Base-by-base conservation (phyloP, 1,140 invertebrate species). In the Heliconius nattereri region DNA sequence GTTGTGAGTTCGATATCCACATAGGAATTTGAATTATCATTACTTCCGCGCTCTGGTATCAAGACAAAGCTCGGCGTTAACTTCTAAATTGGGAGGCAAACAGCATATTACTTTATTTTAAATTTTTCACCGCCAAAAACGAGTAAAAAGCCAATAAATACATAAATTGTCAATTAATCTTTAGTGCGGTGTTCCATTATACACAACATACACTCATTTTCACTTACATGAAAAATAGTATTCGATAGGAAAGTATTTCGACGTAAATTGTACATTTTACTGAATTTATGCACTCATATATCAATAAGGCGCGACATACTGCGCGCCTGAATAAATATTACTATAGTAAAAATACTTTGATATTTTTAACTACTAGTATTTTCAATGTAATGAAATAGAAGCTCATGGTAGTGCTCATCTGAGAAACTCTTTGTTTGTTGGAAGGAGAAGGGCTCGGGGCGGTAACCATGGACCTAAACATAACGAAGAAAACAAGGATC, bases 171-270 rank as follows among this genome's bases (percentile, higher is more conserved):
- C 60, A 66, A 66, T 66, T 66, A 66, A 66, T 66, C 60, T 66
- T 66, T 16, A 66, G 60, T 66, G 60, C 60, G 60, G 60, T 66
- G 60, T 66, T 66, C 60, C 60, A 66, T 66, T 66, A 66, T 66
- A 29, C 60, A 29, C 23, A 66, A 29, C 26, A 29, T 66, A 66
- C 60, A 66, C 60, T 66, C 60, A 66, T 66, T 66, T 66, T 66
- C 60, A 66, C 60, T 66, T 66, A 66, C 60, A 66, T 66, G 60
- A 66, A 66, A 66, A 66, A 66, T 66, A 66, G 60, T 66, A 66
- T 66, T 66, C 60, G 60, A 66, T 66, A 66, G 60, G 60, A 66
- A 66, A 66, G 60, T 66, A 66, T 66, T 66, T 66, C 60, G 60
- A 66, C 60, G 26, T 66, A 66, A 66, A 66, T 66, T 66, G 60